Percentiles rank a stretch among this genome's conserved stretches.
Conservation (phyloP, 2,888 invertebrate species). For the Laothoe populi region DNA sequence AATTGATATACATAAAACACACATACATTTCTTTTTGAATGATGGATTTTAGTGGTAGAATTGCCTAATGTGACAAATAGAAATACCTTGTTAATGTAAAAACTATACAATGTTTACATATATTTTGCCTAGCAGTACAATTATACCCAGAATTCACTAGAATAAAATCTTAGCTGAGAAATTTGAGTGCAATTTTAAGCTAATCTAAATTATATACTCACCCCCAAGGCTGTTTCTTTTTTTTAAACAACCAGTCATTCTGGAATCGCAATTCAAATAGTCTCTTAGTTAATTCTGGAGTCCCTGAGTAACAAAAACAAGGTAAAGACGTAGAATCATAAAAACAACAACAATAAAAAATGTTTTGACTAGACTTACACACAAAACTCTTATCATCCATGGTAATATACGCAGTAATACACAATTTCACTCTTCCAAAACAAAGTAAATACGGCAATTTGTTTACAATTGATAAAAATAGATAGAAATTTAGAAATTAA, state of each 20-base stretch:
- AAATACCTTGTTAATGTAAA: neutral
- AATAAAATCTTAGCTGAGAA: neutral
- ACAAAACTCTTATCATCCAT: conserved; percentile 71
- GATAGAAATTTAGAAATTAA: conserved; percentile 22
- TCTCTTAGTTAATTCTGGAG: conserved; percentile 64
- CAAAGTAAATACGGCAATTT: conserved; percentile 11
- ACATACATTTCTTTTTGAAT: too few species aligned
- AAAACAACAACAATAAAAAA: neutral
- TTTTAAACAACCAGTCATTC: conserved; percentile 75
- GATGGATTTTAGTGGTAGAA: too few species aligned
- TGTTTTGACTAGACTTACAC: conserved; percentile 54
- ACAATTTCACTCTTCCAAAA: conserved; percentile 19
- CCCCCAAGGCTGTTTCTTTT: conserved; percentile 78
- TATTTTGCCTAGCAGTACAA: too few species aligned
- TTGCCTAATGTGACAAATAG: too few species aligned
- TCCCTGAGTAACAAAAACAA: conserved; percentile 56
- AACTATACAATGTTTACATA: neutral
- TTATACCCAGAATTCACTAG: neutral
- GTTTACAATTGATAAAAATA: conserved; percentile 27
- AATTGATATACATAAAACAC: too few species aligned
- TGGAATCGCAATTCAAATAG: conserved; percentile 71
- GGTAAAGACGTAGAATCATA: conserved; percentile 11
- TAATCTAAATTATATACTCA: conserved; percentile 45
- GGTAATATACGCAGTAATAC: conserved; percentile 12
- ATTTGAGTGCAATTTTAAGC: neutral